Evolutionary conservation across 2,888 invertebrate species (phyloP), one percentile per base, ranked within the genome.

Genomic region (Cartodere bifasciata): DNA sequence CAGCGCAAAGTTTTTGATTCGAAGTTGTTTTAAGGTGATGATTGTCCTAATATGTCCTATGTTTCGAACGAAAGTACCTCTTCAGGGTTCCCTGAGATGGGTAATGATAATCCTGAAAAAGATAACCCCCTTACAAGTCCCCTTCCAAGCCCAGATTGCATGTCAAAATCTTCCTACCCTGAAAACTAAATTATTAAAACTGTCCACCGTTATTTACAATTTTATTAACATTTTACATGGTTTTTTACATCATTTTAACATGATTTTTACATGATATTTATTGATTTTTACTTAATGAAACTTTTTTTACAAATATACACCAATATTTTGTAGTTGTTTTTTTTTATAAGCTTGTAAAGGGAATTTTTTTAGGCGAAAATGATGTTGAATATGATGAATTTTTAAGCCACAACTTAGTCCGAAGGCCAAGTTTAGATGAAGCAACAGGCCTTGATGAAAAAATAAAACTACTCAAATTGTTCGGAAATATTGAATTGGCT

Each of bases 371-470:
- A 64, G 70, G 73, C 38, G 78, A 78, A 52, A 77, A 77, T 48
- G 78, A 78, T 52, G 72, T 77, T 6, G 78, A 78, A 49, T 69
- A 68, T 42, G 68, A 65, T 0, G 71, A 71, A 52, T 60, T 70
- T 23, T 62, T 65, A 61, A 56, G 59, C 3, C 64, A 65, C 41
- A 53, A 61, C n/a, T 48, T 62, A 37, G 43, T 55, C 29, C 47
- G 53, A 21, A 53, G 54, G 28, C 40, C 51, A 9, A 51, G 46
- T 37, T 46, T 46, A 14, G 40, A 38, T 14, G 40, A 41, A 5
- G 41, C 40, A 2, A 35, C 36, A 28, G 24, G 6, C 9, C 20
- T 67, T 15, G 65, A 67, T 37, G 67, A 70, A 32, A 70, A 73
- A 45, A 62, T 74, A 23, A 68, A 72, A 62, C 49, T 76, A 27